phyloP scores from a whole-genome alignment of 2,888 invertebrate genomes.

The Bombylius major region DNA sequence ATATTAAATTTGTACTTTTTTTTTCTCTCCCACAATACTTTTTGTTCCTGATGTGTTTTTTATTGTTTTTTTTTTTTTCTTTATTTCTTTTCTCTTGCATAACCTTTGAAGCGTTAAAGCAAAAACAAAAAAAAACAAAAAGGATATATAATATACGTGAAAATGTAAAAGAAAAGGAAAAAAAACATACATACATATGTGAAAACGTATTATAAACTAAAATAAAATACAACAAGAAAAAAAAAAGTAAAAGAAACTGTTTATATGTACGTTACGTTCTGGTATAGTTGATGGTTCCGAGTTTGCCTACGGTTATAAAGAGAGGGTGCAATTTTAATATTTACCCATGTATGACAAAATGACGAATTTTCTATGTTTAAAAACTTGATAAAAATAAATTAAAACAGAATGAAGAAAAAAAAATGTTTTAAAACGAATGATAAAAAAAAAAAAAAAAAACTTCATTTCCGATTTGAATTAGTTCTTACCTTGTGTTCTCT shows the following conservation, averaged over 20 bases:
- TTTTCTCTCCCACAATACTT: constrained; percentile 5
- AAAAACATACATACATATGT: too few relatives aligned
- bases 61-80: not conserved
- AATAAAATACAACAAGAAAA: too few relatives aligned
- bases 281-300: not conserved
- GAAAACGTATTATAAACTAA: too few relatives aligned
- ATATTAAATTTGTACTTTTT: constrained; percentile 11
- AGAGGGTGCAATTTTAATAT: constrained; percentile 13
- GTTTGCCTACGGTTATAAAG: not conserved
- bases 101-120: constrained; percentile 6
- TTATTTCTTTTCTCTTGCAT: not conserved
- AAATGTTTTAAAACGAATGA: not conserved
- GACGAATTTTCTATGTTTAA: constrained; percentile 7
- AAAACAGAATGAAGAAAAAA: not conserved
- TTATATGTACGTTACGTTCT: too few relatives aligned
- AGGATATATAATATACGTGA: not conserved
- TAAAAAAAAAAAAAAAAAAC: constrained; percentile 1
- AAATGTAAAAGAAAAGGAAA: not conserved
- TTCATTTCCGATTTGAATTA: constrained; percentile 15
- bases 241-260: too few relatives aligned
- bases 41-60: constrained; percentile 1
- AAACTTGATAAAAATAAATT: constrained; percentile 1
- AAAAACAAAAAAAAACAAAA: not conserved
- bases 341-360: constrained; percentile 15
- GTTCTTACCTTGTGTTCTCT: constrained; percentile 1